Percentiles rank a stretch among this genome's conserved stretches.
phyloP scores from a whole-genome alignment of 2,797 vertebrate species.

The Hypotaenidia philippensis region DNA sequence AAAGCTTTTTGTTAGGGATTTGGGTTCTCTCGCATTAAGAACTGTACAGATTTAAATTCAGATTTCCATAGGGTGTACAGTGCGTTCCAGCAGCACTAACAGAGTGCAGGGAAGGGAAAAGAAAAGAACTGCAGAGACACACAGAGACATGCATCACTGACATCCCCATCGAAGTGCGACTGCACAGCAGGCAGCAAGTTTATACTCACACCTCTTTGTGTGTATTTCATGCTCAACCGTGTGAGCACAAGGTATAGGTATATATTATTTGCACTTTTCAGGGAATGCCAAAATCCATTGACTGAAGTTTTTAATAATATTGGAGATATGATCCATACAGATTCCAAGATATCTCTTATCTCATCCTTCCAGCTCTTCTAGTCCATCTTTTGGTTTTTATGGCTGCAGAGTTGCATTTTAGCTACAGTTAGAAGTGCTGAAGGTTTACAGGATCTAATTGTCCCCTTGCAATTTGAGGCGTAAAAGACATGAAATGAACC shows the following conservation, averaged over 20 bases:
- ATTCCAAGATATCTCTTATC: background rate
- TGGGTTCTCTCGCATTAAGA: background rate
- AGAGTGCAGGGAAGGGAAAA: background rate
- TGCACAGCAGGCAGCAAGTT: constrained; percentile 31
- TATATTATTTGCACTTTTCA: constrained; percentile 13
- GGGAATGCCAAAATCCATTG: constrained; percentile 1
- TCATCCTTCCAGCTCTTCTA: background rate
- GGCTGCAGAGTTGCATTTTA: background rate
- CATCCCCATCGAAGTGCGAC: background rate
- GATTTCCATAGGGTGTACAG: background rate
- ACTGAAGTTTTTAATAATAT: background rate
- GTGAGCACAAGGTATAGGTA: background rate
- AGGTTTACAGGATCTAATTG: background rate
- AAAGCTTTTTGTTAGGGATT: background rate
- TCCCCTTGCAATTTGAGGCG: background rate
- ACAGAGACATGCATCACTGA: background rate
- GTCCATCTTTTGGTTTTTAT: background rate
- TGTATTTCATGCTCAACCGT: constrained; percentile 26
- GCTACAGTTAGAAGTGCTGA: background rate
- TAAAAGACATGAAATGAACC: background rate
- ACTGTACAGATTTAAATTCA: background rate
- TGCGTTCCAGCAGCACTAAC: background rate
- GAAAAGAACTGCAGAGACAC: background rate
- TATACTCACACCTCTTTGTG: constrained; percentile 15
- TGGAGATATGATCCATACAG: background rate